Conservation (phyloP, 2,113 vertebrate species). For the Catharus bicknelli region DNA sequence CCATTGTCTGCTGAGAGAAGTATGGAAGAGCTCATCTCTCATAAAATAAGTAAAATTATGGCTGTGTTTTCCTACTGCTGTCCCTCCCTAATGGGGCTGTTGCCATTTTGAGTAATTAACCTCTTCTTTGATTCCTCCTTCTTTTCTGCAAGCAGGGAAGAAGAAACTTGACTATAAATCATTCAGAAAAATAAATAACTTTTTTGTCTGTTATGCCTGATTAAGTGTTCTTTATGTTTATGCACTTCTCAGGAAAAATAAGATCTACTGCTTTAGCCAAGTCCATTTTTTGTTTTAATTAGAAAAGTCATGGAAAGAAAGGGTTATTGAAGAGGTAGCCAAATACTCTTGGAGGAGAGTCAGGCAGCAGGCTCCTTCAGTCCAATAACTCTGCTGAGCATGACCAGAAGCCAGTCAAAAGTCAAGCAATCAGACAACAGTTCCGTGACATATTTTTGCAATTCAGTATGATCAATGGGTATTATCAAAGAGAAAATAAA, state of each 20-base stretch:
- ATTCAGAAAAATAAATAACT: constrained; percentile 19
- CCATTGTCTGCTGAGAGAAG: not conserved
- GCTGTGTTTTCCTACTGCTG: constrained; percentile 33
- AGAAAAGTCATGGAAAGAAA: constrained; percentile 3
- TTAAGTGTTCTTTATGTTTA: constrained; percentile 33
- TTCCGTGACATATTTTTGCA: not conserved
- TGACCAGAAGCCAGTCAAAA: constrained; percentile 1
- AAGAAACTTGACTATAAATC: constrained; percentile 41
- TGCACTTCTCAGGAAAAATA: constrained; percentile 1
- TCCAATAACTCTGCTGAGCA: not conserved
- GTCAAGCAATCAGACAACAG: not conserved
- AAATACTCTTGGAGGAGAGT: not conserved
- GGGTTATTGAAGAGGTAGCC: not conserved
- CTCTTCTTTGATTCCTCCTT: constrained; percentile 28
- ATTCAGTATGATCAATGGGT: not conserved
- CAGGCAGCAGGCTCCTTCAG: not conserved
- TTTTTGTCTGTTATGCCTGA: constrained; percentile 22
- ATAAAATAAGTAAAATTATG: constrained; percentile 55
- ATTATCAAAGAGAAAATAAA: not conserved
- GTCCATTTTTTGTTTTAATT: not conserved
- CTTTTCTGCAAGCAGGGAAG: constrained; percentile 18
- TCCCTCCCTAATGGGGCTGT: constrained; percentile 39
- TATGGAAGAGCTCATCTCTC: constrained; percentile 38
- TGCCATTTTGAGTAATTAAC: constrained; percentile 61
- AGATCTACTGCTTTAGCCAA: not conserved